Evolutionary conservation across 64 coral and sea anemone genomes (phyloP), one percentile per base, ranked within the genome.

Genomic region (Pachyseris speciosa): DNA sequence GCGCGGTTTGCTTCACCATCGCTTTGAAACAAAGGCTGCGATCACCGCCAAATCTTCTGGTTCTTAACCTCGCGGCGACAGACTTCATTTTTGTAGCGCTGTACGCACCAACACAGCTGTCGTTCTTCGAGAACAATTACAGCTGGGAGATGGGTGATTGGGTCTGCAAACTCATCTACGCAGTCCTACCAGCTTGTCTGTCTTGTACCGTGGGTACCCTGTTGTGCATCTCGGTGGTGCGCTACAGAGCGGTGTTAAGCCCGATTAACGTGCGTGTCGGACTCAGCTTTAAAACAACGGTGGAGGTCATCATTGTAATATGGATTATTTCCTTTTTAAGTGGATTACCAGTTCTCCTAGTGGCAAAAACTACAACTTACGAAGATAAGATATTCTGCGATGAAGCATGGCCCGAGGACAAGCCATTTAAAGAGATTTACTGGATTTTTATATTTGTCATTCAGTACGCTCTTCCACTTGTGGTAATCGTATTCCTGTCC

Each of bases 381-480:
- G 40, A 84, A 20, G 79, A 88, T 39, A 89, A 84, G 2, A 72
- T 87, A 58, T 27, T 95, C 32, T 95, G 88, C 11, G 88, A 95
- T 13, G 33, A 40, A 16, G 28, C 43, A 0, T 95, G 94, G 94
- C 94, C 94, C 13, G 65, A 73, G 19, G 75, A 53, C 55, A 86
- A 75, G 16, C 60, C 79, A 2, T 96, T 88, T 16, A 59, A 61
- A 25, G 20, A 92, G 30, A 45, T 89, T 20, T 96, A 96, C 58
- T 96, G 94, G 94, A 87, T 96, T 57, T 83, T 69, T 20, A 96
- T 96, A 19, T 96, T 96, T 25, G 52, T 96, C 11, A 78, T 96
- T 29, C 94, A 96, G 69, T 96, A 96, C 52, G 60, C 92, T 22
- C 12, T 96, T 33, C 94, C 94, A 33, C 45, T 96, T 11, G 24